Evolutionary conservation across 2,888 invertebrate genomes (phyloP).

Genomic region (Operophtera brumata): DNA sequence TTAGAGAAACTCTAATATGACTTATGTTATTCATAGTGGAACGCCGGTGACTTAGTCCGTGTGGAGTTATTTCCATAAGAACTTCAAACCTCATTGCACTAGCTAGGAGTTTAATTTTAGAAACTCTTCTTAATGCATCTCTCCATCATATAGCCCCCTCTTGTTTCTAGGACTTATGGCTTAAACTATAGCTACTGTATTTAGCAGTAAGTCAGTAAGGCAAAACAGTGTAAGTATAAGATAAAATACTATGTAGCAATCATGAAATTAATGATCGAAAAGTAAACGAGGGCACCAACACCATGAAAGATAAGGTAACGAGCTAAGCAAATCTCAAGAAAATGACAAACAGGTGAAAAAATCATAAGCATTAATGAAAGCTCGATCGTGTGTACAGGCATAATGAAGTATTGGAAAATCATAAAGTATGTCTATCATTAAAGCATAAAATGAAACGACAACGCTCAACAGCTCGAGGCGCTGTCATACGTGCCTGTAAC

Average conservation of each 20-base stretch:
- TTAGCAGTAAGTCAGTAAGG: no score
- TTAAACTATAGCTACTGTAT: no score
- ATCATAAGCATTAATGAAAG: slow-evolving; percentile 28
- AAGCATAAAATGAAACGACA: slow-evolving; percentile 40
- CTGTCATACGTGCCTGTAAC: slow-evolving; percentile 42
- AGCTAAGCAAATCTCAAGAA: slow-evolving; percentile 21
- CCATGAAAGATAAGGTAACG: slow-evolving; percentile 21
- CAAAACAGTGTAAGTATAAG: no score
- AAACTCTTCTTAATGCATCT: no score
- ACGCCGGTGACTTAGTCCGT: background rate
- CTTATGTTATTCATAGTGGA: slow-evolving; percentile 1
- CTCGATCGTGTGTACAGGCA: slow-evolving; percentile 38
- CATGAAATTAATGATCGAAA: slow-evolving; percentile 11
- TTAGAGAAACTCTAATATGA: slow-evolving; percentile 19
- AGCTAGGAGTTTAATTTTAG: background rate
- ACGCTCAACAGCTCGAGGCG: slow-evolving; percentile 47
- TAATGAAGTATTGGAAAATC: slow-evolving; percentile 50
- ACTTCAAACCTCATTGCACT: background rate
- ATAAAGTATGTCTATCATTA: slow-evolving; percentile 47
- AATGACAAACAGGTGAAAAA: slow-evolving; percentile 33
- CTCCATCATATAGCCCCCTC: no score
- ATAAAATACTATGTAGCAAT: background rate
- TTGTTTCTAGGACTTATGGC: no score
- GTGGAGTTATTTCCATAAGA: background rate
- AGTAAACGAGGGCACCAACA: slow-evolving; percentile 4